These are phyloP conservation scores for Drosophila austrosaltans DNA, from an alignment of 2,888 invertebrate genomes.

Conservation along the genomic window DNA sequence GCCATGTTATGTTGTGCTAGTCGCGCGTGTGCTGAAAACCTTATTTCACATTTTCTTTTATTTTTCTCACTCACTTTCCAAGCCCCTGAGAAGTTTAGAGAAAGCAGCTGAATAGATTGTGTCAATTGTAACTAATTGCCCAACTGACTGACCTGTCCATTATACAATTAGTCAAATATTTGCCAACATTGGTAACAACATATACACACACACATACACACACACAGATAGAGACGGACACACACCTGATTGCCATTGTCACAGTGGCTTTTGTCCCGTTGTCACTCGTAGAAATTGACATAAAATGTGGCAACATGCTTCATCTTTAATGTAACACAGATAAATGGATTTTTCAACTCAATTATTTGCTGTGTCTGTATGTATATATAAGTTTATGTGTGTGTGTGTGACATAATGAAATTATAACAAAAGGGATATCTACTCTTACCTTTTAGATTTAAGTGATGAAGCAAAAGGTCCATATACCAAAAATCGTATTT, in stretches of 20 bases:
- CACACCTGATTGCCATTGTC: background rate
- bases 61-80: background rate
- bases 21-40: conserved; percentile 35
- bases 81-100: conserved; percentile 4
- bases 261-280: background rate
- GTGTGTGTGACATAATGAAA: conserved; percentile 49
- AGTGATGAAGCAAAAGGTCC: conserved; percentile 15
- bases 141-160: conserved; percentile 45
- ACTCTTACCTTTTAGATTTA: conserved; percentile 15
- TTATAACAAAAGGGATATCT: conserved; percentile 36
- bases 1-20: conserved; percentile 27
- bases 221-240: background rate
- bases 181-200: conserved; percentile 6
- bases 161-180: conserved; percentile 53
- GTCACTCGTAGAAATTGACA: background rate
- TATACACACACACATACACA: too few relatives aligned
- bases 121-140: conserved; percentile 63
- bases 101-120: conserved; percentile 22
- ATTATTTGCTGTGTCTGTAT: conserved; percentile 6
- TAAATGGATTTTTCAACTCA: conserved; percentile 17
- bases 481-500: conserved; percentile 55
- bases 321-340: conserved; percentile 5
- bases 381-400: conserved; percentile 4
- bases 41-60: conserved; percentile 16
- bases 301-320: background rate